A percentile compares a stretch with the other conserved stretches of the same genome.
Conservation (phyloP, 2,888 invertebrate genomes). For the Drosophila mercatorum region DNA sequence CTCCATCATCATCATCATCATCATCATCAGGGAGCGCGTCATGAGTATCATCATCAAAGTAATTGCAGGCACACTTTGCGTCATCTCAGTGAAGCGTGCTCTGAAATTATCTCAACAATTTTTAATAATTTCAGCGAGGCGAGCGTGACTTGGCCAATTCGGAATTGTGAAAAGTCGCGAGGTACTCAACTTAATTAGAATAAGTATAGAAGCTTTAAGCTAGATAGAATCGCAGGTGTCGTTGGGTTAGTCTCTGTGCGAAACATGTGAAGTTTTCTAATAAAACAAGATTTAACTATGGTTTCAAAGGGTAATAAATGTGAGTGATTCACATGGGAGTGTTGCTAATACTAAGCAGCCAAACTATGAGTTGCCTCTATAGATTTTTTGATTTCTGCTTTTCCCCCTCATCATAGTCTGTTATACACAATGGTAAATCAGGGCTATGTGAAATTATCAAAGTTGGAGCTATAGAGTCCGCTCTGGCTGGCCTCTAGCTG, state of each 20-base stretch:
- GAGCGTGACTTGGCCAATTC: slow-evolving; percentile 50
- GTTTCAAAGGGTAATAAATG: too few relatives aligned
- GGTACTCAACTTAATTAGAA: slow-evolving; percentile 18
- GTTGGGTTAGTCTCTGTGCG: slow-evolving; percentile 8
- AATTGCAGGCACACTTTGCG: slow-evolving; percentile 62
- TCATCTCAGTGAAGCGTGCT: slow-evolving; percentile 60
- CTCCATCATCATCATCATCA: slow-evolving; percentile 39
- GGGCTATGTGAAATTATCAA: too few relatives aligned
- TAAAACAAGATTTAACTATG: not conserved
- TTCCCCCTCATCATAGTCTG: too few relatives aligned
- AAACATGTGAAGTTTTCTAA: slow-evolving; percentile 4
- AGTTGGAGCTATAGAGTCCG: too few relatives aligned
- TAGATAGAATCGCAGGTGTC: slow-evolving; percentile 20
- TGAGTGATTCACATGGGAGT: too few relatives aligned
- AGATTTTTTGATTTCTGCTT: too few relatives aligned
- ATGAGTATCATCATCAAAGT: slow-evolving; percentile 63
- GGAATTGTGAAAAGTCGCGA: slow-evolving; percentile 13
- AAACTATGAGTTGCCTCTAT: too few relatives aligned
- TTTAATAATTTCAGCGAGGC: slow-evolving; percentile 28
- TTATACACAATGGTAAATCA: too few relatives aligned
- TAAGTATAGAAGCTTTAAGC: slow-evolving; percentile 16
- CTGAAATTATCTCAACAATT: slow-evolving; percentile 64
- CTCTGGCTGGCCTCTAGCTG: too few relatives aligned
- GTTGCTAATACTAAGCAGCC: too few relatives aligned
- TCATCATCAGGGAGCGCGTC: slow-evolving; percentile 6